phyloP scores from a whole-genome alignment of 2,888 invertebrate genomes.

The Asteroscopus sphinx region DNA sequence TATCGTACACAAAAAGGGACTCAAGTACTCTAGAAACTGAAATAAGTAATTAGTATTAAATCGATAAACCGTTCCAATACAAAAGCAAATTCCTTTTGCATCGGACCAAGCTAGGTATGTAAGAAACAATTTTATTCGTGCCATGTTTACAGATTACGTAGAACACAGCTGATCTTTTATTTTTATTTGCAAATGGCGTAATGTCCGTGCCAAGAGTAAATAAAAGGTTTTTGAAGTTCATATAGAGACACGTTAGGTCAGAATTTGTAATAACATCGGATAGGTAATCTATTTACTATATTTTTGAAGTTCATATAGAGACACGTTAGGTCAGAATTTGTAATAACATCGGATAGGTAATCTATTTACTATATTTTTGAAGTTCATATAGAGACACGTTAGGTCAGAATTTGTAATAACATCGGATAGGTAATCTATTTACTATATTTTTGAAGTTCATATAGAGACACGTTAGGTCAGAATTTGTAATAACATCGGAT shows the following conservation, averaged over 20 bases:
- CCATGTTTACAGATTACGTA: slow-evolving; percentile 13
- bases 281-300: too few relatives aligned
- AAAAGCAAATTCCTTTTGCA: slow-evolving; percentile 1
- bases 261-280: neutral
- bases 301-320: slow-evolving; percentile 28
- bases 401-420: slow-evolving; percentile 1
- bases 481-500: neutral
- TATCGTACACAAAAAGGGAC: too few relatives aligned
- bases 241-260: slow-evolving; percentile 16
- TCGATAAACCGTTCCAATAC: neutral
- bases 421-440: too few relatives aligned
- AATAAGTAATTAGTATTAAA: too few relatives aligned
- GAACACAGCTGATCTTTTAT: slow-evolving; percentile 23
- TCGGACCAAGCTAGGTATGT: too few relatives aligned
- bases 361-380: too few relatives aligned
- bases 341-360: too few relatives aligned
- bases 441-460: slow-evolving; percentile 33
- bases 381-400: slow-evolving; percentile 28
- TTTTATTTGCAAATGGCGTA: slow-evolving; percentile 34
- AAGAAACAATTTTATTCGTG: neutral
- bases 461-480: slow-evolving; percentile 17
- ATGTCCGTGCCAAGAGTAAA: slow-evolving; percentile 9
- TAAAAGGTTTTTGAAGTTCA: slow-evolving; percentile 32
- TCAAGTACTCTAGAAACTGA: too few relatives aligned
- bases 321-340: slow-evolving; percentile 11